Conservation (phyloP, 2,113 vertebrate species). For the Tautogolabrus adspersus region DNA sequence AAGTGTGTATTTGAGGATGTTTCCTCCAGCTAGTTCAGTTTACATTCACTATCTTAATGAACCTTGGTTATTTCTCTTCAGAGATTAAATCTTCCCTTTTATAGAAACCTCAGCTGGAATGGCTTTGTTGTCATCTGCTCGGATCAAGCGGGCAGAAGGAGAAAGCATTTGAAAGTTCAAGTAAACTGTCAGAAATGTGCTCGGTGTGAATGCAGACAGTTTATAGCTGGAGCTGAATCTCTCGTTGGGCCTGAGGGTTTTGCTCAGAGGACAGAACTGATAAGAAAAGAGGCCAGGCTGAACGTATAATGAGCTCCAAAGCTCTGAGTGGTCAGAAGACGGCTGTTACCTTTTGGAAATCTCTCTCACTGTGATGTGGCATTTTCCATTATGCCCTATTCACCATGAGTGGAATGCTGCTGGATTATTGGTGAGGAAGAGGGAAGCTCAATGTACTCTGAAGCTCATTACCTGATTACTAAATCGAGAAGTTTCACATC, state of each 20-base stretch:
- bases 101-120: background rate
- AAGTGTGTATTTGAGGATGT: background rate
- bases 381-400: slow-evolving; percentile 38
- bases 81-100: background rate
- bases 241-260: slow-evolving; percentile 25
- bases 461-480: slow-evolving; percentile 7
- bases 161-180: slow-evolving; percentile 1
- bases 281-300: slow-evolving; percentile 37
- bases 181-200: slow-evolving; percentile 6
- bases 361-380: slow-evolving; percentile 26
- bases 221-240: slow-evolving; percentile 15
- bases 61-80: background rate
- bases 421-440: slow-evolving; percentile 13
- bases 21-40: background rate
- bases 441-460: background rate
- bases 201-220: background rate
- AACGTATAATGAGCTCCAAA: slow-evolving; percentile 37
- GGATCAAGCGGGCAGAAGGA: background rate
- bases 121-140: background rate
- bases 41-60: slow-evolving; percentile 3
- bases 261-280: slow-evolving; percentile 33
- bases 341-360: slow-evolving; percentile 32
- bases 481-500: slow-evolving; percentile 1
- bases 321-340: slow-evolving; percentile 16
- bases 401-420: slow-evolving; percentile 12